These are phyloP conservation scores for Ciona savignyi DNA, from an alignment of 23 tunicate genomes.

Conservation along the genomic window DNA sequence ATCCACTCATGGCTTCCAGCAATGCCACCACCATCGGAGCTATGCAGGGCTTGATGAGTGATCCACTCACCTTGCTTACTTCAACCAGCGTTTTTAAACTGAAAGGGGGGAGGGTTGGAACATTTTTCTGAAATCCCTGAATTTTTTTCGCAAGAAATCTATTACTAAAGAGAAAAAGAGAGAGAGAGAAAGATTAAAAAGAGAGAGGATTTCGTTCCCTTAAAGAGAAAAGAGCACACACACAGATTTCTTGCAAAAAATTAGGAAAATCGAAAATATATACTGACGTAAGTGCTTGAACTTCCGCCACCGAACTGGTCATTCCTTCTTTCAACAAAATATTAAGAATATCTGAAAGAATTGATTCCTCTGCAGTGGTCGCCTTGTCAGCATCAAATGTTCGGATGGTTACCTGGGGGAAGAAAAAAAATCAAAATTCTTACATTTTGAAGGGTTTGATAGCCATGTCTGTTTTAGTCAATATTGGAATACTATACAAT, in stretches of 20 bases:
- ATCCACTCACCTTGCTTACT: conserved; percentile 51
- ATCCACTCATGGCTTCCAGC: conserved; percentile 62
- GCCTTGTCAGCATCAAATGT: conserved; percentile 36
- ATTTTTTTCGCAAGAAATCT: too few species aligned
- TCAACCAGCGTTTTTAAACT: conserved; percentile 61
- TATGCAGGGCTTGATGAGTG: conserved; percentile 53
- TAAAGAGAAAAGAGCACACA: too few species aligned
- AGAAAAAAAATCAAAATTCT: too few species aligned
- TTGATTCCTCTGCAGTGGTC: conserved; percentile 14
- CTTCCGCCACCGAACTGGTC: conserved; percentile 45
- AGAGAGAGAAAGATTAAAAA: too few species aligned
- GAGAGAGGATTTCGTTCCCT: too few species aligned
- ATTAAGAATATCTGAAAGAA: conserved; percentile 26
- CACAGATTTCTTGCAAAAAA: too few species aligned
- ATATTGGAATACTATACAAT: too few species aligned
- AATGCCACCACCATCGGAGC: conserved; percentile 63
- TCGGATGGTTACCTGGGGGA: conserved; percentile 12
- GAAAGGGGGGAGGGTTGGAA: too few species aligned
- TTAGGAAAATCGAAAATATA: neutral
- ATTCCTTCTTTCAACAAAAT: conserved; percentile 66
- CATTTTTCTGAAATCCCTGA: too few species aligned
- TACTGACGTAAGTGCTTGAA: conserved; percentile 32
- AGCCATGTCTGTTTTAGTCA: too few species aligned
- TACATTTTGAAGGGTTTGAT: too few species aligned
- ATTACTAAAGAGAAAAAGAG: too few species aligned